These are phyloP conservation scores for Stomorhina lunata DNA, from an alignment of 2,888 invertebrate genomes.

Conservation along the genomic window DNA sequence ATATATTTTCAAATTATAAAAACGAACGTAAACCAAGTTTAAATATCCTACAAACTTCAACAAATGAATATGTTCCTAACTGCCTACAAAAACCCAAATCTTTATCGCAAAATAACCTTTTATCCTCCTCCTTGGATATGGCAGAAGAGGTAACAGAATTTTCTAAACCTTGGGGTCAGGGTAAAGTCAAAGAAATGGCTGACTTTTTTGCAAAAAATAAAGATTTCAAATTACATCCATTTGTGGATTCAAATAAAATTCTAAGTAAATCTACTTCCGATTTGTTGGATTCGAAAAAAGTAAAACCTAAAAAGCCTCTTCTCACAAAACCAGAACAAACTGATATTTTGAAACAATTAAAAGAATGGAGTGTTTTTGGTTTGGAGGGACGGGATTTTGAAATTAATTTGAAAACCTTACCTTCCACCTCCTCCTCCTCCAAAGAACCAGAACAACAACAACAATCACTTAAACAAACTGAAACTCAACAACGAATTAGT, in stretches of 20 bases:
- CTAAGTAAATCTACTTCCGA: conserved; percentile 74
- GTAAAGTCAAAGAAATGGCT: conserved; percentile 86
- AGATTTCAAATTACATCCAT: conserved; percentile 79
- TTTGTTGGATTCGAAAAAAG: conserved; percentile 55
- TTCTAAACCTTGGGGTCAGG: conserved; percentile 81
- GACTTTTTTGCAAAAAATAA: conserved; percentile 82
- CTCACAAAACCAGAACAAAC: conserved; percentile 74
- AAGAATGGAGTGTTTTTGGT: conserved; percentile 79
- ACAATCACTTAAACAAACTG: conserved; percentile 49
- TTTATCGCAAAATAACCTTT: conserved; percentile 56
- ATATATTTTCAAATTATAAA: conserved; percentile 41
- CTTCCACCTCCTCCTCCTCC: no score
- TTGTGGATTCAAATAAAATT: no score
- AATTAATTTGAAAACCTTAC: conserved; percentile 61
- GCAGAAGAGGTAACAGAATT: conserved; percentile 44
- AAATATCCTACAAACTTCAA: conserved; percentile 25
- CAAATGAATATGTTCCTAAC: conserved; percentile 47
- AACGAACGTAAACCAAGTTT: conserved; percentile 38
- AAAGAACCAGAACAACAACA: background rate
- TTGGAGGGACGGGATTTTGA: conserved; percentile 74
- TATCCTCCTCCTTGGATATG: conserved; percentile 28
- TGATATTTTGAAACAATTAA: conserved; percentile 76
- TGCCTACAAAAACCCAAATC: conserved; percentile 54
- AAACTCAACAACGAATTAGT: conserved; percentile 68
- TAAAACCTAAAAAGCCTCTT: conserved; percentile 52